These are phyloP conservation scores for Chelonia mydas DNA, from an alignment of 2,797 vertebrate genomes.

Conservation along the genomic window DNA sequence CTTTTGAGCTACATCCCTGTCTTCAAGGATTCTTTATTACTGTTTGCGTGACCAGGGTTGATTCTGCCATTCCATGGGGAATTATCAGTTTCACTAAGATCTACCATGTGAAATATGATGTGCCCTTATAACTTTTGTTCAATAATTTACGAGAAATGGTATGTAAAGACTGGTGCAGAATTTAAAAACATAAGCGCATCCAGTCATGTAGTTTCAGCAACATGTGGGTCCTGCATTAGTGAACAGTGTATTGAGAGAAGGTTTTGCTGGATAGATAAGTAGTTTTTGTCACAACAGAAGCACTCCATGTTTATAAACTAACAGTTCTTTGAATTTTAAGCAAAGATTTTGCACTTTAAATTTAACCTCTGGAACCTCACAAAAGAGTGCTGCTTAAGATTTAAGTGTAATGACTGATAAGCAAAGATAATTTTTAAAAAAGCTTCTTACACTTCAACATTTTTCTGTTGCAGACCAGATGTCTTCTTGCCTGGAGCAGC, in stretches of 20 bases:
- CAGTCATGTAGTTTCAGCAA: neutral
- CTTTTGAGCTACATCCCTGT: neutral
- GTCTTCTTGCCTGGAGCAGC: conserved; percentile 96
- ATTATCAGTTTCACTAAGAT: neutral
- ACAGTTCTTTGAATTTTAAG: neutral
- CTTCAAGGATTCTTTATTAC: neutral
- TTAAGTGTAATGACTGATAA: neutral
- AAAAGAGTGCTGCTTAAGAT: neutral
- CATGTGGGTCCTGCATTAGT: neutral
- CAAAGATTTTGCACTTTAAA: neutral
- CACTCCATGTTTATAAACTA: neutral
- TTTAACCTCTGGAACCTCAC: neutral
- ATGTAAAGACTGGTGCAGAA: neutral
- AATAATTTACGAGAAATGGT: neutral
- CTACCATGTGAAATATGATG: accelerated
- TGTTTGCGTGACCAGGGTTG: neutral
- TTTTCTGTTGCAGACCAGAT: conserved; percentile 95
- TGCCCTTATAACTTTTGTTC: neutral
- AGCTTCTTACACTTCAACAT: conserved; percentile 92
- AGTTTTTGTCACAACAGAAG: neutral
- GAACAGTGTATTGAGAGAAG: neutral
- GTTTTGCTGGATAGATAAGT: neutral
- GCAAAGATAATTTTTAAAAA: neutral
- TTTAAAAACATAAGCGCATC: neutral
- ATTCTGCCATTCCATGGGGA: accelerated